Conservation (phyloP, 1,140 invertebrate species). For the Diploscapter pachys region DNA sequence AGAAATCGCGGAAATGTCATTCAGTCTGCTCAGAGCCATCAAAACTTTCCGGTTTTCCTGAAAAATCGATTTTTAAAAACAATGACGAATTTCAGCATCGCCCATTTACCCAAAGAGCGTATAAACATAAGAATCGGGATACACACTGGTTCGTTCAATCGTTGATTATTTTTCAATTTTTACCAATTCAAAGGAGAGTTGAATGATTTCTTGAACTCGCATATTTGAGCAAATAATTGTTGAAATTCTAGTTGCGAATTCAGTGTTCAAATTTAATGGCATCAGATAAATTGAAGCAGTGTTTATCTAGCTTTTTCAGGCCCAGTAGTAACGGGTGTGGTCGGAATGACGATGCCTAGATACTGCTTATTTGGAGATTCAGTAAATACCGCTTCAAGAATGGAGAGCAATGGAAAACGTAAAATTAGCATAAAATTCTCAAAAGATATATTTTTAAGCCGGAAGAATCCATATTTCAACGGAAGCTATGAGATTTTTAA, state of each 20-base stretch:
- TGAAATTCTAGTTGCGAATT: slow-evolving; percentile 10
- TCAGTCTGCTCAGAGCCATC: slow-evolving; percentile 65
- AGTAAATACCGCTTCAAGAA: slow-evolving; percentile 83
- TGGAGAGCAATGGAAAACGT: slow-evolving; percentile 69
- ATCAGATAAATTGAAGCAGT: slow-evolving; percentile 42
- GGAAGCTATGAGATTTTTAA: slow-evolving; percentile 83
- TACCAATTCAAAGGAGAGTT: no score
- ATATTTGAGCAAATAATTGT: slow-evolving; percentile 2
- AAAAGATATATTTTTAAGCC: slow-evolving; percentile 39
- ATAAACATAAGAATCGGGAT: slow-evolving; percentile 73
- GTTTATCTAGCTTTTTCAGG: slow-evolving; percentile 1
- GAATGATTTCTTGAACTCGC: background rate
- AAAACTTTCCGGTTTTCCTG: slow-evolving; percentile 66
- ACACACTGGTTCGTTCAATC: slow-evolving; percentile 58
- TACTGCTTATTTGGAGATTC: slow-evolving; percentile 78
- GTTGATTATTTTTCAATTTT: slow-evolving; percentile 25
- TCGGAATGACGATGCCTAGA: slow-evolving; percentile 60
- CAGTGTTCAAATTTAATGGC: slow-evolving; percentile 3
- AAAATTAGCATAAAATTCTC: slow-evolving; percentile 15
- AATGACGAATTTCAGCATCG: slow-evolving; percentile 65
- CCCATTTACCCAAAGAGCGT: slow-evolving; percentile 77
- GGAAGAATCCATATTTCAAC: slow-evolving; percentile 56
- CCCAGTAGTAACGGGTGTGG: slow-evolving; percentile 47
- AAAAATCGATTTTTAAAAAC: no score
- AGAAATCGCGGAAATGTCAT: slow-evolving; percentile 65